A percentile compares a stretch with the other conserved stretches of the same genome.
Conservation (phyloP, 2,113 vertebrate species). For the Sus scrofa region T2T-Sscrofa CM000813.6:106104501-106105000, state of each 20-base stretch:
- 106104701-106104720: constrained; percentile 76
- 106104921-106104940: constrained; percentile 65
- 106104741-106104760: constrained; percentile 79
- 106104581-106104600: constrained; percentile 73
- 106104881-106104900: constrained; percentile 75
- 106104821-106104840: constrained; percentile 82
- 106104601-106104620: constrained; percentile 80
- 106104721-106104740: constrained; percentile 83
- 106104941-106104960: constrained; percentile 65
- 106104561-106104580: constrained; percentile 81
- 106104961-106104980: constrained; percentile 75
- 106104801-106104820: constrained; percentile 82
- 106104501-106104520: constrained; percentile 71
- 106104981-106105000: constrained; percentile 76
- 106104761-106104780: constrained; percentile 83
- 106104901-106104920: constrained; percentile 56
- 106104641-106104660: constrained; percentile 83
- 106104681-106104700: constrained; percentile 79
- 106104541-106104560: constrained; percentile 80
- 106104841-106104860: constrained; percentile 72
- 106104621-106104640: constrained; percentile 81
- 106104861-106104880: constrained; percentile 73
- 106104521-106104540: constrained; percentile 71
- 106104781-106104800: constrained; percentile 85
- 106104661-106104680: constrained; percentile 78